A percentile compares a stretch with the other conserved stretches of the same genome.
Conservation (phyloP, 2,113 vertebrate genomes). For the Chaetops frenatus region DNA sequence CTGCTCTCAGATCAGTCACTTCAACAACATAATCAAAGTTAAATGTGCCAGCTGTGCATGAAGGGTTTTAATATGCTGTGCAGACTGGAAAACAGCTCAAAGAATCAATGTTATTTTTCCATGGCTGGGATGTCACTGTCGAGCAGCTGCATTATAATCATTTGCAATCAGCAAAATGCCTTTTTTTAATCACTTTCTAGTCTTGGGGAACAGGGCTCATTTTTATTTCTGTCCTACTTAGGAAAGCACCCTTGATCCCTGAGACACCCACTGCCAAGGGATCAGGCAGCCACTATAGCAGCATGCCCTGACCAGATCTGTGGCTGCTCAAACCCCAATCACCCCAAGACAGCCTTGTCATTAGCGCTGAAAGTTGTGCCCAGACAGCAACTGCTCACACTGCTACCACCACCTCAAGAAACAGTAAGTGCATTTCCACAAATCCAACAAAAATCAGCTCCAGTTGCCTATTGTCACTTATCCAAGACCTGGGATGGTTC, state of each 20-base stretch:
- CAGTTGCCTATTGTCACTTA: neutral
- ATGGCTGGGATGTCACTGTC: neutral
- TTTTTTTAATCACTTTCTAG: neutral
- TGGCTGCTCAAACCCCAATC: neutral
- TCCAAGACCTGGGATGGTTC: neutral
- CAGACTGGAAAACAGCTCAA: neutral
- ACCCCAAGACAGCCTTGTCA: rapidly evolving
- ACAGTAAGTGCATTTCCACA: neutral
- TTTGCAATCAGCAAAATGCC: conserved; percentile 1
- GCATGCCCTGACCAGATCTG: neutral
- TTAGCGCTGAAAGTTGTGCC: neutral
- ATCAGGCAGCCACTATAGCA: neutral
- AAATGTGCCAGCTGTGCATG: conserved; percentile 32
- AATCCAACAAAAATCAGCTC: neutral
- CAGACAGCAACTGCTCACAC: neutral
- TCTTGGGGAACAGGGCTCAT: neutral
- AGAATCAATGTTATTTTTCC: conserved; percentile 7
- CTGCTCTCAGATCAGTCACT: conserved; percentile 23
- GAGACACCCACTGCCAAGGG: neutral
- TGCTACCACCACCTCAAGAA: neutral
- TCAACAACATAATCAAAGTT: conserved; percentile 13
- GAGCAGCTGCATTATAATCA: conserved; percentile 34
- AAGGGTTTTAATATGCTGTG: neutral
- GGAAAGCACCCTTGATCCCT: neutral
- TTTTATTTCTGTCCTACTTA: neutral